A percentile compares a stretch with the other conserved stretches of the same genome.
These are phyloP conservation scores for Dendrocopos noguchii DNA, from an alignment of 2,113 vertebrate genomes.

Conservation along the genomic window DNA sequence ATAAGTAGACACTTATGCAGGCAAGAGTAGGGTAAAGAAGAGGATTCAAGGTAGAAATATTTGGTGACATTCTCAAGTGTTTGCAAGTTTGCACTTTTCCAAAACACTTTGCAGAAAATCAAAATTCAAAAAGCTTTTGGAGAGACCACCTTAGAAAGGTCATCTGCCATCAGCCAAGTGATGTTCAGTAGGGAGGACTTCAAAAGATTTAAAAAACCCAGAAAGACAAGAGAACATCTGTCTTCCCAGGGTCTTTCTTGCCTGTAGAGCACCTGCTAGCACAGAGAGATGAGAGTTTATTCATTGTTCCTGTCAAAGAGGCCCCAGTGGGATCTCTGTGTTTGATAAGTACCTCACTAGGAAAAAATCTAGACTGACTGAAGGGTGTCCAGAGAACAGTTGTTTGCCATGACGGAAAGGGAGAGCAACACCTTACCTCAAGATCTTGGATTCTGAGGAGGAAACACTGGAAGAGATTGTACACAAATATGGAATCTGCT, in stretches of 20 bases:
- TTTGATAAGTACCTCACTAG: background rate
- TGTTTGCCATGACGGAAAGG: background rate
- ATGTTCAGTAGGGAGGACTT: background rate
- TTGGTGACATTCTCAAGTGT: background rate
- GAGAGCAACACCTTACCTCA: slow-evolving; percentile 23
- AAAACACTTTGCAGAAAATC: background rate
- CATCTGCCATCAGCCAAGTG: background rate
- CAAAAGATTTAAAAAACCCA: background rate
- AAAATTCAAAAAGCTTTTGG: background rate
- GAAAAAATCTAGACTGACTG: slow-evolving; percentile 14
- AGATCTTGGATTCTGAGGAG: background rate
- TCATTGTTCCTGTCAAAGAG: background rate
- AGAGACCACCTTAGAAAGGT: background rate
- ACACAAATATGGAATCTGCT: background rate
- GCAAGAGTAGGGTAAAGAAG: background rate
- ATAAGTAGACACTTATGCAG: background rate
- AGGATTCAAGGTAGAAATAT: background rate
- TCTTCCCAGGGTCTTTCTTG: background rate
- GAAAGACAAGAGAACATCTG: background rate
- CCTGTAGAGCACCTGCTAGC: slow-evolving; percentile 6
- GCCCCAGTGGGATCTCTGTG: slow-evolving; percentile 1
- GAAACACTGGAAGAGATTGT: background rate
- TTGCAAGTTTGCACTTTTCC: background rate
- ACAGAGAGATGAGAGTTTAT: background rate
- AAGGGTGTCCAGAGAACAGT: background rate